phyloP scores from a whole-genome alignment of 2,888 invertebrate genomes.

The Macroteleia sp. region DNA sequence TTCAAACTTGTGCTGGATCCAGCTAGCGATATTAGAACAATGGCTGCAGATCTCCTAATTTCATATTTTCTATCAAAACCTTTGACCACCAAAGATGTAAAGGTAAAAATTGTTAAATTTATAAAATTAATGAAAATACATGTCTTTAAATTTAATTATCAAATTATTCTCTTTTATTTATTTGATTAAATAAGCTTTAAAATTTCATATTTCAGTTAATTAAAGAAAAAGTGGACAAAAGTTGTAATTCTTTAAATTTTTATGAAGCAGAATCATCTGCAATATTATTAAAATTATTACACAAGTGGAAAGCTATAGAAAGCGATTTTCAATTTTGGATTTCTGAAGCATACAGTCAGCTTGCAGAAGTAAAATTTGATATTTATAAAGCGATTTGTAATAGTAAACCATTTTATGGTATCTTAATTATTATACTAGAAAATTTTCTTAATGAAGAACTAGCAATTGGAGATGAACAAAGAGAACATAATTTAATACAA shows the following conservation, averaged over 20 bases:
- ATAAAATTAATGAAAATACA: no score
- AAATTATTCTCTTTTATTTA: no score
- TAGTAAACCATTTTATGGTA: conserved; percentile 83
- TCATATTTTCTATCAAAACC: conserved; percentile 84
- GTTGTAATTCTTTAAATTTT: conserved; percentile 86
- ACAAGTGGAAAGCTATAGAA: conserved; percentile 72
- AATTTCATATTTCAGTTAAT: conserved; percentile 80
- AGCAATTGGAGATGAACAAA: conserved; percentile 49
- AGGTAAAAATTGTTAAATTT: no score
- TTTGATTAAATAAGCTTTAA: no score
- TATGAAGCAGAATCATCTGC: conserved; percentile 87
- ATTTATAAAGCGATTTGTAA: conserved; percentile 79
- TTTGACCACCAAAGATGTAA: conserved; percentile 65
- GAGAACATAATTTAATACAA: conserved; percentile 61
- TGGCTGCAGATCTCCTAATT: conserved; percentile 85
- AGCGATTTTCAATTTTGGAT: conserved; percentile 70
- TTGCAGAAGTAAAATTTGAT: conserved; percentile 78
- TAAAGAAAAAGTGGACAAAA: conserved; percentile 82
- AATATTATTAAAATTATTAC: conserved; percentile 85
- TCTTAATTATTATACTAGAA: conserved; percentile 74
- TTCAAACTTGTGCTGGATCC: conserved; percentile 86
- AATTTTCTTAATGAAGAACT: conserved; percentile 63
- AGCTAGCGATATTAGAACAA: conserved; percentile 87
- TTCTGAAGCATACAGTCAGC: conserved; percentile 74
- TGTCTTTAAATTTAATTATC: no score